Conservation (phyloP, 2,113 vertebrate genomes). For the Promerops cafer region DNA sequence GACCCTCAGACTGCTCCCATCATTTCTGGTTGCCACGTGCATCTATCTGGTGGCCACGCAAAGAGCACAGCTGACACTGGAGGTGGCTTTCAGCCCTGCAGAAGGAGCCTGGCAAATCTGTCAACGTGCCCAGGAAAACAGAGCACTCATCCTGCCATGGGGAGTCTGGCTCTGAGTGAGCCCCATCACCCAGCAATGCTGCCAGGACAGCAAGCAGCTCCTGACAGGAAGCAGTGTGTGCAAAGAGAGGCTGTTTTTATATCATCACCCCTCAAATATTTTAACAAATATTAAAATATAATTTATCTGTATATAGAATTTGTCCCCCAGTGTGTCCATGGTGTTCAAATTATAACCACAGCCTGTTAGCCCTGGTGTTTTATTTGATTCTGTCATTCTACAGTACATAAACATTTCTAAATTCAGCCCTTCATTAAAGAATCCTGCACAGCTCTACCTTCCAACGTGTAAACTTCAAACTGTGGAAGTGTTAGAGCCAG, state of each 20-base stretch:
- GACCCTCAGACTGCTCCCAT: neutral
- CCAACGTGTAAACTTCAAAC: fast-evolving
- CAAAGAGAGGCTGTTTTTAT: neutral
- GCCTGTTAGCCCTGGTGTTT: neutral
- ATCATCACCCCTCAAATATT: neutral
- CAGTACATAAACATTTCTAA: neutral
- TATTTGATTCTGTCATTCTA: neutral
- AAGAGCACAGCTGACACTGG: neutral
- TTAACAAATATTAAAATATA: fast-evolving
- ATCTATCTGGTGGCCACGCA: neutral
- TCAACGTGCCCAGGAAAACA: neutral
- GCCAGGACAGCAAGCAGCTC: neutral
- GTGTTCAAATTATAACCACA: neutral
- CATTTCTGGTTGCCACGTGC: fast-evolving
- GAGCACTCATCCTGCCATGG: neutral
- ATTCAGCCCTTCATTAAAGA: neutral
- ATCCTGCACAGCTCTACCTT: neutral
- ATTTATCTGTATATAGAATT: neutral
- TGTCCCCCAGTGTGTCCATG: neutral
- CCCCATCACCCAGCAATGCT: neutral
- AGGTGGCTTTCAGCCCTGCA: neutral
- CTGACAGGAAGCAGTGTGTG: neutral
- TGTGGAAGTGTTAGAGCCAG: fast-evolving
- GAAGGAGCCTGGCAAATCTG: neutral
- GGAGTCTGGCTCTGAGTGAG: neutral